Evolutionary conservation across 2,113 vertebrate species (phyloP), one percentile per base, ranked within the genome.

Genomic region (Lophius piscatorius): DNA sequence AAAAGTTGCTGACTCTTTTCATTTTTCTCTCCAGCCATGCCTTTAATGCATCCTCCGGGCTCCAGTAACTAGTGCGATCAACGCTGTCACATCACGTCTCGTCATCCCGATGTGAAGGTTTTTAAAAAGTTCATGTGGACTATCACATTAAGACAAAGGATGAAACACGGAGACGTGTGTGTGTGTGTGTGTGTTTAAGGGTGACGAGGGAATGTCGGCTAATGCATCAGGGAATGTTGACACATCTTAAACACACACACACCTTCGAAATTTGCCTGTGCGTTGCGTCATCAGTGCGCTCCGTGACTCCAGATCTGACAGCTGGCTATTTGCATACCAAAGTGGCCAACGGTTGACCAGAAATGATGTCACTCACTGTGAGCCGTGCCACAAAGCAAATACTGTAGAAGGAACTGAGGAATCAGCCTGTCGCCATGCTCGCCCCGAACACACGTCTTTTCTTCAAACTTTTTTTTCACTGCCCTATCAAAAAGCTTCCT

Each of bases 351-450:
- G 36, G 63, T 51, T 57, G 58, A 70, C 60, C 24, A 28, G 64
- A 16, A 47, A 29, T 83, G 78, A 84, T 46, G 65, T 78, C 68
- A 67, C 34, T n/a, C n/a, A n/a, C n/a, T n/a, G n/a, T n/a, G n/a
- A n/a, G n/a, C n/a, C n/a, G n/a, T n/a, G n/a, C n/a, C n/a, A n/a
- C n/a, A n/a, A n/a, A n/a, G n/a, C n/a, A n/a, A n/a, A n/a, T n/a
- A n/a, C n/a, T n/a, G n/a, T n/a, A n/a, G n/a, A n/a, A n/a, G n/a
- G n/a, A n/a, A n/a, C n/a, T n/a, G n/a, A n/a, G n/a, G n/a, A n/a
- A n/a, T n/a, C n/a, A n/a, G n/a, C n/a, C n/a, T n/a, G n/a, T n/a
- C n/a, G n/a, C n/a, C n/a, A n/a, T n/a, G n/a, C n/a, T n/a, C n/a
- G n/a, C n/a, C n/a, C n/a, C n/a, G n/a, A n/a, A n/a, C n/a, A n/a